Percentiles rank a stretch among this genome's conserved stretches.
Evolutionary conservation across 2,888 invertebrate genomes (phyloP).

Genomic region (Pandemis heparana): DNA sequence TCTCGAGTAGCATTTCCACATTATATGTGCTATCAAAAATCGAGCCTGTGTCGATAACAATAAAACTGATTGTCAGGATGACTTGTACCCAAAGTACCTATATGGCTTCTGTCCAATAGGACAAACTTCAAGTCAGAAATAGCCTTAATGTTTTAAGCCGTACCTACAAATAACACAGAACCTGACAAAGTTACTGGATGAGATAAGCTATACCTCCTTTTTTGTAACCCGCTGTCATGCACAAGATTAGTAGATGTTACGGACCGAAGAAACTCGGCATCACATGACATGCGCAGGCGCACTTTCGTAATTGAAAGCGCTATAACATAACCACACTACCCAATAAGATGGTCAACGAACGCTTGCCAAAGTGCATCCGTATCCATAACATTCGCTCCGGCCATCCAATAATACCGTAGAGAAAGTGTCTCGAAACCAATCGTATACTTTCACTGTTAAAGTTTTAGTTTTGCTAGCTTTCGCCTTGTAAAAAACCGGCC

Average conservation of each 20-base stretch:
- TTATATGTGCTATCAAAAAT: too few species aligned
- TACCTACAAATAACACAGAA: too few species aligned
- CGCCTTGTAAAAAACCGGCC: constrained; percentile 50
- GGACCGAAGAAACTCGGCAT: not conserved
- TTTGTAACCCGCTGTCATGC: not conserved
- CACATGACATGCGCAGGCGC: constrained; percentile 4
- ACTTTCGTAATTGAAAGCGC: constrained; percentile 21
- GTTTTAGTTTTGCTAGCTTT: constrained; percentile 42
- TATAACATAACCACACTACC: not conserved
- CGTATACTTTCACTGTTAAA: constrained; percentile 68
- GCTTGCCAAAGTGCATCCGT: constrained; percentile 19
- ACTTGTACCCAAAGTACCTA: too few species aligned
- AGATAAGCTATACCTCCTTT: too few species aligned
- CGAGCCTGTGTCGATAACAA: too few species aligned
- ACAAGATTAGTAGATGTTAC: not conserved
- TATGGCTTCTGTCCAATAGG: too few species aligned
- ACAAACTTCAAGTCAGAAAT: too few species aligned
- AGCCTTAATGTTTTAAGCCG: too few species aligned
- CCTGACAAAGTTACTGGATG: too few species aligned
- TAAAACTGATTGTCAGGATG: too few species aligned
- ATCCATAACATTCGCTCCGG: constrained; percentile 39
- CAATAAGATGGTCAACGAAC: not conserved
- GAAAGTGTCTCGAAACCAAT: constrained; percentile 70
- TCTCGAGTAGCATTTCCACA: too few species aligned
- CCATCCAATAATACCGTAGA: constrained; percentile 54